A percentile compares a stretch with the other conserved stretches of the same genome.
Conservation (phyloP, 2,888 invertebrate genomes). For the Cosmopolites sordidus region DNA sequence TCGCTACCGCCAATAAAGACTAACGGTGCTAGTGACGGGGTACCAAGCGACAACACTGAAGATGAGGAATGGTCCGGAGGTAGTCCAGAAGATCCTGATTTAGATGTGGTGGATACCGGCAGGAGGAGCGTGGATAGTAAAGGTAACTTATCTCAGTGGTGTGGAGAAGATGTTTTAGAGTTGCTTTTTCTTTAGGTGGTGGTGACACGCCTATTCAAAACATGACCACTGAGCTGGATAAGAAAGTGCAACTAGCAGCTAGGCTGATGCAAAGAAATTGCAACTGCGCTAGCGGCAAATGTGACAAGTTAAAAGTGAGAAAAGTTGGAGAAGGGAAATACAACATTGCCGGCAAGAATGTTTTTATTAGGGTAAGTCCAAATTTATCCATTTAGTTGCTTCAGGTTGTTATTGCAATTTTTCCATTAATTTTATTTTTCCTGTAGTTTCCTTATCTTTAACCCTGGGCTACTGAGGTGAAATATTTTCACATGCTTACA, state of each 20-base stretch:
- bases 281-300: slow-evolving; percentile 65
- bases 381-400: too few relatives aligned
- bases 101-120: slow-evolving; percentile 50
- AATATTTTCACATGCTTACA: too few relatives aligned
- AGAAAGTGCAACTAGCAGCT: slow-evolving; percentile 66
- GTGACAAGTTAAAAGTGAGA: slow-evolving; percentile 69
- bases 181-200: slow-evolving; percentile 18
- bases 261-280: slow-evolving; percentile 71
- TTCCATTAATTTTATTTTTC: too few relatives aligned
- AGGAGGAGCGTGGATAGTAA: slow-evolving; percentile 17
- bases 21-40: slow-evolving; percentile 54
- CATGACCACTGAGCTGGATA: slow-evolving; percentile 64
- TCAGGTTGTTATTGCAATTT: too few relatives aligned
- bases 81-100: slow-evolving; percentile 64
- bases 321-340: slow-evolving; percentile 84
- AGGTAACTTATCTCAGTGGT: slow-evolving; percentile 5
- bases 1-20: slow-evolving; percentile 39
- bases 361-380: slow-evolving; percentile 75
- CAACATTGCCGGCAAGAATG: slow-evolving; percentile 80
- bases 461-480: too few relatives aligned
- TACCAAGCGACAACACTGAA: slow-evolving; percentile 61
- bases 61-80: slow-evolving; percentile 71
- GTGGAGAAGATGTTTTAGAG: neutral
- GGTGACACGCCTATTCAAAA: slow-evolving; percentile 35
- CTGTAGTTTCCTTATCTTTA: too few relatives aligned